Evolutionary conservation across 2,888 invertebrate species (phyloP), one percentile per base, ranked within the genome.

Genomic region (Dryobota labecula): DNA sequence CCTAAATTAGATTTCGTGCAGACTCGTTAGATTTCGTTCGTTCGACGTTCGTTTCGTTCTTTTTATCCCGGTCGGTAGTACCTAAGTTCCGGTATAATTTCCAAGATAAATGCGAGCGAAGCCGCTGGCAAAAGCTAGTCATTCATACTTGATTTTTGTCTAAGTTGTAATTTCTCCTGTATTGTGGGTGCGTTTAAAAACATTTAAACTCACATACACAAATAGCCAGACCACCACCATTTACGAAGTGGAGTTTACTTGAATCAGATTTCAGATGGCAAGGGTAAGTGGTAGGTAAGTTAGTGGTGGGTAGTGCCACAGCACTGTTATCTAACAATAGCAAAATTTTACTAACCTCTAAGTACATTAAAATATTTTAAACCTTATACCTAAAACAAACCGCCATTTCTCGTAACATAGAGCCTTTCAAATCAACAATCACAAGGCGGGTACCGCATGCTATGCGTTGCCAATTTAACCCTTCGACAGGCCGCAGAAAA

Each of bases 401-500:
- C 70, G 73, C 76, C 0, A 11, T 18, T 18, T 70, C 73, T 47
- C 47, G 20, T 73, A 51, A 51, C 58, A 41, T 57, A 69, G 64
- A 62, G 11, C 57, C 51, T 36, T 51, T 54, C 76, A 84, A 73
- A 79, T 85, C 84, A 84, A 80, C 85, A 77, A 83, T 85, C 89
- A 88, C 79, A 90, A 90, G 87, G 86, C 86, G 82, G 78, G 83
- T 84, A 80, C 79, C 84, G 82, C 83, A 84, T 84, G 85, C 81
- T 88, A 86, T 85, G 86, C 87, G 87, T 83, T 88, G 84, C 89
- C 90, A 91, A 92, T 92, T 91, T 89, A 91, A 89, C 92, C 92
- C 91, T 91, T 90, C 91, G 87, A 82, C 89, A 87, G 85, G 83
- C 85, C 87, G 86, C 85, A 88, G 86, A 90, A 91, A 92, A 92